Conservation (phyloP, 2,888 invertebrate species). For the Heliconius charithonia region DNA sequence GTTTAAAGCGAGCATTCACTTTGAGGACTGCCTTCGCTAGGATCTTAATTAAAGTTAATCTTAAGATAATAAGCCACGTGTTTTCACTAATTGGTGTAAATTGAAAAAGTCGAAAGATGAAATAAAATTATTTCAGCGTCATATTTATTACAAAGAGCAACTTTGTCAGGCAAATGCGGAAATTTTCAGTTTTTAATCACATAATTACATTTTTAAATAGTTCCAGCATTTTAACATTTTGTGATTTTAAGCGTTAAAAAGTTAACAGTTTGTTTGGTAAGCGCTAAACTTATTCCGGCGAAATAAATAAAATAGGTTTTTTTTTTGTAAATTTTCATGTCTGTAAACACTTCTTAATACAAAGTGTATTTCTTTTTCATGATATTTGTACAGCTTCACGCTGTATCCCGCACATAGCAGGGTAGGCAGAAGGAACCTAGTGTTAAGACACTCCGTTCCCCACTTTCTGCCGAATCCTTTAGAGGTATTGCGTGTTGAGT, state of each 20-base stretch:
- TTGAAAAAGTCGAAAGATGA: constrained; percentile 55
- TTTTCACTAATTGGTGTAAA: constrained; percentile 74
- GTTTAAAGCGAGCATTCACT: constrained; percentile 71
- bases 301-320: background rate
- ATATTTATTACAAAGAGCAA: constrained; percentile 28
- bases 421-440: too few relatives aligned
- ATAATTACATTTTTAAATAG: constrained; percentile 20
- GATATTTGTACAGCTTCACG: too few relatives aligned
- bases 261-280: background rate
- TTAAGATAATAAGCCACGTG: constrained; percentile 78
- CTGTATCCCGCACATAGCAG: too few relatives aligned
- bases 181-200: constrained; percentile 17
- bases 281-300: background rate
- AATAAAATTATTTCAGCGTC: constrained; percentile 31
- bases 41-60: constrained; percentile 79
- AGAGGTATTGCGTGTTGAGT: too few relatives aligned
- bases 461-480: too few relatives aligned
- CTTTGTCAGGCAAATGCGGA: constrained; percentile 24
- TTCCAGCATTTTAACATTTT: background rate
- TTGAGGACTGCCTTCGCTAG: constrained; percentile 66
- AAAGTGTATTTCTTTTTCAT: too few relatives aligned
- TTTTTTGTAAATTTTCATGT: background rate
- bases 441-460: too few relatives aligned
- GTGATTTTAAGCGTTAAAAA: background rate
- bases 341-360: too few relatives aligned